Evolutionary conservation across 2,888 invertebrate species (phyloP), one percentile per base, ranked within the genome.

Genomic region (Prostheceraeus crozeri): DNA sequence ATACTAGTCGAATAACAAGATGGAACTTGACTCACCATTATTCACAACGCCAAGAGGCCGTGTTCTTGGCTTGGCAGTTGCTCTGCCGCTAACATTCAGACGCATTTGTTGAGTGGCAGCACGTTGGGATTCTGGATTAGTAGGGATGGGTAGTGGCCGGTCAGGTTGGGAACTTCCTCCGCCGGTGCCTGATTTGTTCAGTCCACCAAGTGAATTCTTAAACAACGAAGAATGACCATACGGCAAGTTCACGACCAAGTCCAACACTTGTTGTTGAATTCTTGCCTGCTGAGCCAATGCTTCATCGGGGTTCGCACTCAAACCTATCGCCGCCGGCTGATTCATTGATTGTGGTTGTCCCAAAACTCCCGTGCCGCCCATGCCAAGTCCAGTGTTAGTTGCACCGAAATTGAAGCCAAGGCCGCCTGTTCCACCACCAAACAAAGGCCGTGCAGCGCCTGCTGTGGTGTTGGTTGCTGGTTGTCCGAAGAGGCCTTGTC

Each of bases 201-300:
- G n/a, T n/a, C n/a, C n/a, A 48, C 25, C 25, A 6, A 25, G 27
- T 6, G 21, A 4, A 3, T 25, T 6, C 25, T 48, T 48, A 30
- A 48, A 48, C 6, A 48, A 30, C 27, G 48, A 30, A 6, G 46
- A 57, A 25, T 57, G 57, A 46, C 59, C 59, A 27, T 59, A 59
- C 2, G 59, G 59, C 53, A 59, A 35, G 14, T 23, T 57, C 11
- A 27, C 36, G 10, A 59, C 59, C 14, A 59, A 23, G 40, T 59
- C 59, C 2, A 59, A 36, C 1, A 59, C 59, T 16, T 60, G 59
- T 30, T 59, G 59, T 14, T 58, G 58, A 27, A 56, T 35, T 11
- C 58, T 6, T n/a, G 51, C 58, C 55, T 55, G 55, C 52, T 55
- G 30, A 14, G 45, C 35, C n/a, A 55, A 14, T 2, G 55, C 55